Evolutionary conservation across 2,797 vertebrate species (phyloP).

Genomic region (Phoeniculus purpureus): DNA sequence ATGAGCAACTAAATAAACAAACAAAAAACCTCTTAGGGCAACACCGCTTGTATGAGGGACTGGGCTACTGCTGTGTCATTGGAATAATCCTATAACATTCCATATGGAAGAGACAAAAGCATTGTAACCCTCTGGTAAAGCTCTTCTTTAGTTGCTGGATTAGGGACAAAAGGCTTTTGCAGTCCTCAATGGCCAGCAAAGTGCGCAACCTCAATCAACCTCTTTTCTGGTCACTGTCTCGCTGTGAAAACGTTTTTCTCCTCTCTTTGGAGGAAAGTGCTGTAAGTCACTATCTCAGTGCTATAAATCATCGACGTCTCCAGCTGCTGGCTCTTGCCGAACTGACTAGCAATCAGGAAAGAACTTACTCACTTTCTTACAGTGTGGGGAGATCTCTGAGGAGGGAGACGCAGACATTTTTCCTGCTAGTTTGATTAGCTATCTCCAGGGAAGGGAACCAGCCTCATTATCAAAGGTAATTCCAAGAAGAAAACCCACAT

Average conservation of each 20-base stretch:
- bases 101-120: not conserved
- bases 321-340: slow-evolving; percentile 1
- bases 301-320: fast-evolving
- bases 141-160: not conserved
- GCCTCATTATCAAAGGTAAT: slow-evolving; percentile 45
- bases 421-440: slow-evolving; percentile 23
- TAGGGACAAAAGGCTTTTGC: not conserved
- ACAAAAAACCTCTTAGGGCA: not conserved
- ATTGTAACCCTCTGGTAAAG: not conserved
- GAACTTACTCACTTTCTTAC: slow-evolving; percentile 4
- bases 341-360: not conserved
- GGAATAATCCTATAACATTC: not conserved
- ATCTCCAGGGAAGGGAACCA: slow-evolving; percentile 10
- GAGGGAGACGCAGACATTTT: slow-evolving; percentile 9
- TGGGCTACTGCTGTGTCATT: not conserved
- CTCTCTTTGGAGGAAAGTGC: not conserved
- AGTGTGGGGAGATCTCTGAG: not conserved
- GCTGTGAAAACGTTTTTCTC: not conserved
- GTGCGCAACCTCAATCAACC: not conserved
- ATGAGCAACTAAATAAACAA: not conserved
- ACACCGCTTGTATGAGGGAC: not conserved
- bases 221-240: not conserved
- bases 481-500: slow-evolving; percentile 35
- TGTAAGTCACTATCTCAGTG: not conserved
- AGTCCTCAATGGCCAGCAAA: not conserved